Base-by-base conservation (phyloP, 1,140 invertebrate species). In the Wasmannia auropunctata region DNA sequence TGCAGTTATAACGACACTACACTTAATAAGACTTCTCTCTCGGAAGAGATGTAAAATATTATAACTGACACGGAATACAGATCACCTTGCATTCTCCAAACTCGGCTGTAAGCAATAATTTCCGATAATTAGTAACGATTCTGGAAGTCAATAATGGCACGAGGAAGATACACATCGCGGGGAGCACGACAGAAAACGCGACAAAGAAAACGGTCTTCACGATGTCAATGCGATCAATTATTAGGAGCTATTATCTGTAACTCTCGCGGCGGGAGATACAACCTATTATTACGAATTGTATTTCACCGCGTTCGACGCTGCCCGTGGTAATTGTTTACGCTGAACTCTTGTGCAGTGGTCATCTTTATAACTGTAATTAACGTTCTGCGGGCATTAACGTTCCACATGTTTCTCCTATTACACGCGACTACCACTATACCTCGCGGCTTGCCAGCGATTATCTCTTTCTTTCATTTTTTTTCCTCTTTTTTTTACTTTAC, bases 321-420 rank as follows among this genome's bases (percentile, higher is more conserved):
- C 8, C 11, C 25, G 46, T 34, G 87, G 70, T 87, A 79, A 79
- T 87, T 89, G 88, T 90, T 90, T 86, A 86, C 63, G 63, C 70
- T 60, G 77, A 85, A 77, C 58, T 76, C 46, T 85, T 58, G 51
- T 76, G 72, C 72, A 51, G 56, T 46, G 81, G 51, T 77, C 72
- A 46, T 65, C 72, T 85, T 77, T 85, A 85, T 85, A 62, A 85
- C 81, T 43, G 51, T 76, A 85, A 85, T 85, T 85, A 76, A 85
- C 43, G 37, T 54, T 60, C 37, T 74, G 37, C 28, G n/a, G 51
- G 51, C 67, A 70, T 81, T 81, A 81, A 56, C 25, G 79, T 81
- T 81, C 79, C 51, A 81, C 79, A 58, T 81, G 49, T 81, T 54
- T 81, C 37, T 81, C 65, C 51, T 70, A 80, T 80, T 80, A 80